A percentile compares a stretch with the other conserved stretches of the same genome.
These are phyloP conservation scores for Rhinoderma darwinii DNA, from an alignment of 2,113 vertebrate species.

Conservation along the genomic window DNA sequence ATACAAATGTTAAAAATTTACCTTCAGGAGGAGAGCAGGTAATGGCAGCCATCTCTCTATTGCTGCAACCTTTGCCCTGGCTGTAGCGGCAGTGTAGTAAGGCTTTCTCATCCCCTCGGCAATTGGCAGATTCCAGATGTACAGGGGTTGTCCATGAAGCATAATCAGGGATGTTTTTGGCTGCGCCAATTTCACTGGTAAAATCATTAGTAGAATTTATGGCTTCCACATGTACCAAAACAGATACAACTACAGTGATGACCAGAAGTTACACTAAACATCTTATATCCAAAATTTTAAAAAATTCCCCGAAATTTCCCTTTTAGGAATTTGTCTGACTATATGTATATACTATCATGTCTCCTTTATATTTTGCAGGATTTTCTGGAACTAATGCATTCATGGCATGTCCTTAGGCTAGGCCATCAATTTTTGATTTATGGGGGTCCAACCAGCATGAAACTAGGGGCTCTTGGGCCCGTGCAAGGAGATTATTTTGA, in stretches of 20 bases:
- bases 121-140: slow-evolving; percentile 84
- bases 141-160: slow-evolving; percentile 75
- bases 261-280: too few relatives aligned
- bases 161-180: slow-evolving; percentile 72
- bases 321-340: too few relatives aligned
- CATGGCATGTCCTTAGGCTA: too few relatives aligned
- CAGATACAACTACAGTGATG: neutral
- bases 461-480: too few relatives aligned
- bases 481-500: too few relatives aligned
- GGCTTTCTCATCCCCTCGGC: slow-evolving; percentile 82
- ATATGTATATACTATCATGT: too few relatives aligned
- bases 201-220: neutral
- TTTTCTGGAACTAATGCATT: too few relatives aligned
- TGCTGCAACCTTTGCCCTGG: slow-evolving; percentile 80
- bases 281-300: too few relatives aligned
- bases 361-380: too few relatives aligned
- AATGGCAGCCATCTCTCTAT: slow-evolving; percentile 76
- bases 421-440: too few relatives aligned
- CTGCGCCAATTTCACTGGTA: slow-evolving; percentile 82
- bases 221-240: neutral
- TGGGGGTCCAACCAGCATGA: too few relatives aligned
- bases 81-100: slow-evolving; percentile 79
- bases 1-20: slow-evolving; percentile 65
- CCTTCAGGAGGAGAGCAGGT: slow-evolving; percentile 84
- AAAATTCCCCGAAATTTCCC: too few relatives aligned